These are phyloP conservation scores for Acrobasis repandana DNA, from an alignment of 2,888 invertebrate species.

Conservation along the genomic window DNA sequence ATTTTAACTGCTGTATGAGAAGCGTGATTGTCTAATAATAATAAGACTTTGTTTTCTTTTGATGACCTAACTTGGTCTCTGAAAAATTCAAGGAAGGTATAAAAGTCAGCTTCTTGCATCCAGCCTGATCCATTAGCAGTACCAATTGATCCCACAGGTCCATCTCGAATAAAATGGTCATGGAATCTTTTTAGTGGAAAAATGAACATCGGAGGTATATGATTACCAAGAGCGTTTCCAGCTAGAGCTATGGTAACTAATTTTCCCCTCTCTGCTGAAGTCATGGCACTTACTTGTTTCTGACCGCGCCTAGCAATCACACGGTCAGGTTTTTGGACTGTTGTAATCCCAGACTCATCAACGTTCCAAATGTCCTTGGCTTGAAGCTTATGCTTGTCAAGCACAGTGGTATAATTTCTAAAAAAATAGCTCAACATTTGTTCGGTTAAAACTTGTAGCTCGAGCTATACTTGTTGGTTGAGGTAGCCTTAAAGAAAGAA, in stretches of 20 bases:
- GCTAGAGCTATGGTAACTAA: conserved; percentile 37
- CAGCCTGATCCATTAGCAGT: conserved; percentile 32
- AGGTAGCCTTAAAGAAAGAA: conserved; percentile 28
- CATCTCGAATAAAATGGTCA: conserved; percentile 41
- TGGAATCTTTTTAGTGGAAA: conserved; percentile 45
- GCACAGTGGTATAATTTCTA: conserved; percentile 12
- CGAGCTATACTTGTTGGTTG: conserved; percentile 32
- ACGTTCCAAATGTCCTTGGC: conserved; percentile 51
- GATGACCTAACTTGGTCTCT: conserved; percentile 28
- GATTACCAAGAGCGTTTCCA: conserved; percentile 32
- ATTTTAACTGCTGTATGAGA: conserved; percentile 30
- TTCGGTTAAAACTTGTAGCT: conserved; percentile 32
- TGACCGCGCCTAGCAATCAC: conserved; percentile 48
- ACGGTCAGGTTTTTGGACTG: conserved; percentile 53
- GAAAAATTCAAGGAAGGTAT: conserved; percentile 28
- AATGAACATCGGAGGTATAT: conserved; percentile 38
- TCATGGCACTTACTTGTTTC: conserved; percentile 51
- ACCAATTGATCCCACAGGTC: conserved; percentile 34
- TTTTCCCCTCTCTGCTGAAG: conserved; percentile 36
- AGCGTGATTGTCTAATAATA: conserved; percentile 34
- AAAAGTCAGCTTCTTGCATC: conserved; percentile 36
- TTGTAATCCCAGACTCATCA: conserved; percentile 54
- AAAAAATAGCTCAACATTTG: conserved; percentile 26
- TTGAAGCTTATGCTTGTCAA: neutral
- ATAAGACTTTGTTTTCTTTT: conserved; percentile 27